Base-by-base conservation (phyloP, 2,113 vertebrate genomes). In the Perccottus glenii region DNA sequence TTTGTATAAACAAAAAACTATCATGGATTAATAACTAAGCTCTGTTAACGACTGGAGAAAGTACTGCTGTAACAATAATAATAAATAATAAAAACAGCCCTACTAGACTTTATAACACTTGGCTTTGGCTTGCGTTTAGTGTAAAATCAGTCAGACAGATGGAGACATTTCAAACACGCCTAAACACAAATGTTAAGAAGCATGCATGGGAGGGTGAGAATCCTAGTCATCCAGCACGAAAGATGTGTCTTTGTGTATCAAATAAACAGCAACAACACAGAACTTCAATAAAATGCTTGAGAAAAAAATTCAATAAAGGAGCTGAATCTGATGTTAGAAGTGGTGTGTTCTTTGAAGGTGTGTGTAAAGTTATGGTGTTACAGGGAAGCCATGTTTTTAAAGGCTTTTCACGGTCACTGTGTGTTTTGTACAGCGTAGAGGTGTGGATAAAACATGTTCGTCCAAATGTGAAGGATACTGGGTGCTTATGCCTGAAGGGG, bases 141-240 rank as follows among this genome's bases (percentile, higher is more conserved):
- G 70, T 38, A 6, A 91, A 90, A 79, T 89, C 89, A 19, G 73
- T 80, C 70, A 85, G 62, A 67, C 86, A 88, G 71, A 89, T 50
- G 78, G 72, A 80, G 36, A 91, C 57, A 0, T 84, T 83, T 49
- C 80, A 87, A 38, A 66, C 65, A 47, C 36, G 73, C 56, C 90
- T 92, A 73, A 60, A 44, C 59, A 19, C 3, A 5, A 19, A 0
- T 52, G 55, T 85, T 68, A 88, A 87, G 83, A 76, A 85, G 14
- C 19, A 59, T 36, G 56, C 60, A 67, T 71, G 63, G 16, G 81
- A 35, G 65, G 14, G 35, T 69, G 58, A 53, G 15, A 44, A 40
- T 11, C n/a, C 6, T 64, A 73, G 52, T 72, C 53, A 72, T 63
- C 70, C 46, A 71, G 53, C 48, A 27, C 33, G 50, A 55, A 49